Evolutionary conservation across 2,888 invertebrate genomes (phyloP).

Genomic region (Tipula unca): DNA sequence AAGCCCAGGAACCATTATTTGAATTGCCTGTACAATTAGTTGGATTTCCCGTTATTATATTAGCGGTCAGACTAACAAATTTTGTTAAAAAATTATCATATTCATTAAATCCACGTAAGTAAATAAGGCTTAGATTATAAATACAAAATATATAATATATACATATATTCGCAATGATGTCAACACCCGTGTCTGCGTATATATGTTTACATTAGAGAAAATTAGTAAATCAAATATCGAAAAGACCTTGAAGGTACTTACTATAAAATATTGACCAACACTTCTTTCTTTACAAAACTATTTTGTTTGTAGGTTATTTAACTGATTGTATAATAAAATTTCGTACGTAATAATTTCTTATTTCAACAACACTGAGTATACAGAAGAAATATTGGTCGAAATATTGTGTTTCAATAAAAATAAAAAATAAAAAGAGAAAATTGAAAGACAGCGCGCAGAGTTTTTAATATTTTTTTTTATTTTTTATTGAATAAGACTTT

Average conservation of each 20-base stretch:
- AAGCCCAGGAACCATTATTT: conserved; percentile 47
- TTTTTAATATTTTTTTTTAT: background rate
- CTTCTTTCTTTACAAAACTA: background rate
- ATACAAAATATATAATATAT: background rate
- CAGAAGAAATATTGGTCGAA: background rate
- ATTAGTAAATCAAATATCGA: background rate
- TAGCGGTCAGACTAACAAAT: conserved; percentile 68
- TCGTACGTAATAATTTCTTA: background rate
- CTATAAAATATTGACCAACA: background rate
- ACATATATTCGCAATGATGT: background rate
- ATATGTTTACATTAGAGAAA: background rate
- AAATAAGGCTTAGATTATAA: background rate
- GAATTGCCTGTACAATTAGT: conserved; percentile 77
- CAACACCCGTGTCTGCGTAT: background rate
- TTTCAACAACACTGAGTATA: background rate
- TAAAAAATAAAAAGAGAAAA: background rate
- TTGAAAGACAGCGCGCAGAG: background rate
- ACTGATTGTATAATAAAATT: background rate
- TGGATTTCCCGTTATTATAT: conserved; percentile 74
- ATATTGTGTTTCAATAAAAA: background rate
- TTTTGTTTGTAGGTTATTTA: background rate
- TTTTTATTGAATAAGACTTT: background rate
- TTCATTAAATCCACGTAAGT: conserved; percentile 72
- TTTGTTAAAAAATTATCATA: conserved; percentile 77
- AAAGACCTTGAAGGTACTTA: background rate